A percentile compares a stretch with the other conserved stretches of the same genome.
Conservation (phyloP, 2,888 invertebrate species). For the Elmis aenea region DNA sequence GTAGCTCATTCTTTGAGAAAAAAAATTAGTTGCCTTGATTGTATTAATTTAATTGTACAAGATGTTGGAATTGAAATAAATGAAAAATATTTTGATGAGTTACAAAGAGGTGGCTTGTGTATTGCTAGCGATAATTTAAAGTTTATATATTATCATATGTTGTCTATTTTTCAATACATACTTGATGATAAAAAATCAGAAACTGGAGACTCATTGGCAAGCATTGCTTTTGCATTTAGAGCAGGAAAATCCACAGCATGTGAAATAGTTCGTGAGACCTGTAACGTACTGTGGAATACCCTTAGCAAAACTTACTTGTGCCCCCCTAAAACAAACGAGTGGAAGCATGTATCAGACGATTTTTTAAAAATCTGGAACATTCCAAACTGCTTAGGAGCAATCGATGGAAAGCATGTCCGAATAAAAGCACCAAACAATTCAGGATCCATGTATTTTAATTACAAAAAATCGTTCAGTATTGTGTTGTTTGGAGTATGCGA, state of each 20-base stretch:
- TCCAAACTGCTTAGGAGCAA: slow-evolving; percentile 29
- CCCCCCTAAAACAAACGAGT: slow-evolving; percentile 24
- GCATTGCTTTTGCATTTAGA: slow-evolving; percentile 8
- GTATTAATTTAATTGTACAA: too few relatives aligned
- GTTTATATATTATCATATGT: too few relatives aligned
- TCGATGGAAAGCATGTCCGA: slow-evolving; percentile 32
- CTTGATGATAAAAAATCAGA: too few relatives aligned
- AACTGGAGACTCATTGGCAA: slow-evolving; percentile 5
- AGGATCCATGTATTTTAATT: slow-evolving; percentile 33
- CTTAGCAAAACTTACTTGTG: slow-evolving; percentile 15
- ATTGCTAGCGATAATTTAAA: too few relatives aligned
- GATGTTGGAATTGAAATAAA: too few relatives aligned
- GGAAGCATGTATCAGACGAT: slow-evolving; percentile 25
- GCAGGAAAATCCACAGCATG: slow-evolving; percentile 30
- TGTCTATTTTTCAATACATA: too few relatives aligned
- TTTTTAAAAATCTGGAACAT: slow-evolving; percentile 27
- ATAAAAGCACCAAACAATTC: slow-evolving; percentile 28
- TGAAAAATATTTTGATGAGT: too few relatives aligned
- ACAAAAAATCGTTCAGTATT: slow-evolving; percentile 33
- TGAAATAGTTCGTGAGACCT: slow-evolving; percentile 18
- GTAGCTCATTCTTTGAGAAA: too few relatives aligned
- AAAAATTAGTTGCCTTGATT: too few relatives aligned
- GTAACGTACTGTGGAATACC: slow-evolving; percentile 27
- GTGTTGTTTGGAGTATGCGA: slow-evolving; percentile 33
- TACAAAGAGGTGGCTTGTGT: too few relatives aligned